Percentiles rank a stretch among this genome's conserved stretches.
phyloP scores from a whole-genome alignment of 2,888 invertebrate species.

The Thalpophila matura region DNA sequence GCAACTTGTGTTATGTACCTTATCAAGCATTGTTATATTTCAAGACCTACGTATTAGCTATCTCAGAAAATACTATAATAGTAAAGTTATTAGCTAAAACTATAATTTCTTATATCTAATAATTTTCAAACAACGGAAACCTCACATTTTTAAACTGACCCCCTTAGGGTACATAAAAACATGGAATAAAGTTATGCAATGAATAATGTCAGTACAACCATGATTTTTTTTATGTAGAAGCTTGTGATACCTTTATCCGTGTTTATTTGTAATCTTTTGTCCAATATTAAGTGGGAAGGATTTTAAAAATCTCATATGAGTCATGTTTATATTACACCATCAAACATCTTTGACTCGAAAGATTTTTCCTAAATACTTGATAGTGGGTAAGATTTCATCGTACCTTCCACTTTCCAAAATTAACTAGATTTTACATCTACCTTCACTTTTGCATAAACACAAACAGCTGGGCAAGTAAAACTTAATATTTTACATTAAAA shows the following conservation, averaged over 20 bases:
- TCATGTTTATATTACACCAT: too few relatives aligned
- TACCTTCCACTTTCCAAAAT: constrained; percentile 12
- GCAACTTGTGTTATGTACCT: not conserved
- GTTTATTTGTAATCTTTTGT: too few relatives aligned
- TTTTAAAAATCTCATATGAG: too few relatives aligned
- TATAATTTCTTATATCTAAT: constrained; percentile 17
- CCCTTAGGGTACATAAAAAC: too few relatives aligned
- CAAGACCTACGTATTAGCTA: not conserved
- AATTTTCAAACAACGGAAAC: not conserved
- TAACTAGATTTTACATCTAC: not conserved
- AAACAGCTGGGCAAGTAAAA: constrained; percentile 13
- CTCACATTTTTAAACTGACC: too few relatives aligned
- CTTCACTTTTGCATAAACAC: not conserved
- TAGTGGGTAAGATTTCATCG: constrained; percentile 4
- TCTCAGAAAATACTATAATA: not conserved
- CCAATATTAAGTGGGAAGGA: too few relatives aligned
- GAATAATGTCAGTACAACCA: too few relatives aligned
- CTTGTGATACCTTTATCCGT: too few relatives aligned
- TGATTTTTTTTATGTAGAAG: too few relatives aligned
- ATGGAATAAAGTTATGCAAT: too few relatives aligned
- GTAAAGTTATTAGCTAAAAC: not conserved
- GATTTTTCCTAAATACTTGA: too few relatives aligned
- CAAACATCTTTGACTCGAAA: too few relatives aligned
- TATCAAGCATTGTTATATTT: not conserved
- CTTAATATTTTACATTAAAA: not conserved